phyloP scores from a whole-genome alignment of 2,888 invertebrate species.

The Pollenia labialis region DNA sequence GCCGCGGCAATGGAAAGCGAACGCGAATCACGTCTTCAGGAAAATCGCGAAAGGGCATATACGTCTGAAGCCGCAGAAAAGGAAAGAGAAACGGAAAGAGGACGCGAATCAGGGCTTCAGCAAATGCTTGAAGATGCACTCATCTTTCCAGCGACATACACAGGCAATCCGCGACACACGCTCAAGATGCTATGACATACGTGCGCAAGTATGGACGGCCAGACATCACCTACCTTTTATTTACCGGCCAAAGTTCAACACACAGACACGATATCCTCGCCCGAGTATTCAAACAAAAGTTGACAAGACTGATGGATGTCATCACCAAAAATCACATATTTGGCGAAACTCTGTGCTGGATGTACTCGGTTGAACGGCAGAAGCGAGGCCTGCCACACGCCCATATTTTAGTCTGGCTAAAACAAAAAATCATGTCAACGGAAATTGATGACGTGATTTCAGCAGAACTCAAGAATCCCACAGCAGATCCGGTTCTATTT shows the following conservation, averaged over 20 bases:
- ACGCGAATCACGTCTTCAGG: slow-evolving; percentile 49
- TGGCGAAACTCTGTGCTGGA: slow-evolving; percentile 5
- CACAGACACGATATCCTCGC: slow-evolving; percentile 43
- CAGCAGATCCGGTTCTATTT: slow-evolving; percentile 35
- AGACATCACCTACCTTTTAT: slow-evolving; percentile 16
- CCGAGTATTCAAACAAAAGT: slow-evolving; percentile 37
- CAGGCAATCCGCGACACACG: slow-evolving; percentile 12
- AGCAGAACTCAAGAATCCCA: slow-evolving; percentile 36
- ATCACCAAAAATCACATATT: slow-evolving; percentile 36
- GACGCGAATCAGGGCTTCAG: too few relatives aligned
- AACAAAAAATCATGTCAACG: slow-evolving; percentile 21
- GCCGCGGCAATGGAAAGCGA: slow-evolving; percentile 32
- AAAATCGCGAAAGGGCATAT: slow-evolving; percentile 27
- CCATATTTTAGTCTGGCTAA: slow-evolving; percentile 49
- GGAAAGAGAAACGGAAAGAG: too few relatives aligned
- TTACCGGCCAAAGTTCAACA: slow-evolving; percentile 45
- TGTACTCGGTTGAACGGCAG: slow-evolving; percentile 22
- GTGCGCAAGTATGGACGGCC: background rate
- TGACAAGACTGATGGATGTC: slow-evolving; percentile 23
- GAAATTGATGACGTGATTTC: slow-evolving; percentile 37
- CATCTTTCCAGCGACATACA: slow-evolving; percentile 24
- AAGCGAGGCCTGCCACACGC: slow-evolving; percentile 55
- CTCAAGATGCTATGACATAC: background rate
- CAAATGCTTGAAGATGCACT: slow-evolving; percentile 28
- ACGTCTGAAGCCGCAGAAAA: too few relatives aligned